phyloP scores from a whole-genome alignment of 1,140 invertebrate species.

The Habropoda laboriosa region DNA sequence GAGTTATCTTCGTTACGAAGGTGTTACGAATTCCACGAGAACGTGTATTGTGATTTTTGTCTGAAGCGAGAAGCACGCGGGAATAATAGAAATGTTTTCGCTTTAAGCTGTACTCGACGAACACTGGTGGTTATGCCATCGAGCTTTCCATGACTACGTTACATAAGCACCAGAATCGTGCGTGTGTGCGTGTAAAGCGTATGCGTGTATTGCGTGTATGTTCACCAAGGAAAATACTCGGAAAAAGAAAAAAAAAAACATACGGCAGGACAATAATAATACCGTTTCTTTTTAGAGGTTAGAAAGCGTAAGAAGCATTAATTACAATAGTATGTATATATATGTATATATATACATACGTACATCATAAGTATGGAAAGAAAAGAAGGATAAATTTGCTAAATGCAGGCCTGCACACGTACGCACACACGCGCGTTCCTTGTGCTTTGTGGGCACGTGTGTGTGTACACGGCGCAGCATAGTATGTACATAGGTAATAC shows the following conservation, averaged over 20 bases:
- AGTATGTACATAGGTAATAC: conserved; percentile 55
- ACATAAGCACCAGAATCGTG: conserved; percentile 55
- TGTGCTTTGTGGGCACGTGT: background rate
- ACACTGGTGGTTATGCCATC: conserved; percentile 76
- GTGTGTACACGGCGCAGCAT: conserved; percentile 7
- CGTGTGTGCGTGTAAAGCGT: conserved; percentile 58
- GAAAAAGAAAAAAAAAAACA: too few species aligned
- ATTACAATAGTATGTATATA: conserved; percentile 54
- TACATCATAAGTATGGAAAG: conserved; percentile 47
- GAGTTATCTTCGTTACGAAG: too few species aligned
- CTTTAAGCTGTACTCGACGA: conserved; percentile 64
- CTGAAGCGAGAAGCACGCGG: conserved; percentile 41
- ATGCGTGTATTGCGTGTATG: conserved; percentile 60
- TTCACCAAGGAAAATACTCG: conserved; percentile 71
- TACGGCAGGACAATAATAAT: conserved; percentile 80
- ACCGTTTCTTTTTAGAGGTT: conserved; percentile 78
- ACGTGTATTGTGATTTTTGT: conserved; percentile 33
- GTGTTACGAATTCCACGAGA: conserved; percentile 16
- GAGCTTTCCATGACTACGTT: conserved; percentile 78
- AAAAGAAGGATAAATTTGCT: conserved; percentile 46
- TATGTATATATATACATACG: conserved; percentile 31
- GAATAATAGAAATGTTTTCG: conserved; percentile 43
- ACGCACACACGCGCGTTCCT: background rate
- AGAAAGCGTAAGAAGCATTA: conserved; percentile 68
- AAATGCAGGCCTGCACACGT: conserved; percentile 5